Conservation (phyloP, 1,140 invertebrate genomes). For the Brachionus calyciflorus region DNA sequence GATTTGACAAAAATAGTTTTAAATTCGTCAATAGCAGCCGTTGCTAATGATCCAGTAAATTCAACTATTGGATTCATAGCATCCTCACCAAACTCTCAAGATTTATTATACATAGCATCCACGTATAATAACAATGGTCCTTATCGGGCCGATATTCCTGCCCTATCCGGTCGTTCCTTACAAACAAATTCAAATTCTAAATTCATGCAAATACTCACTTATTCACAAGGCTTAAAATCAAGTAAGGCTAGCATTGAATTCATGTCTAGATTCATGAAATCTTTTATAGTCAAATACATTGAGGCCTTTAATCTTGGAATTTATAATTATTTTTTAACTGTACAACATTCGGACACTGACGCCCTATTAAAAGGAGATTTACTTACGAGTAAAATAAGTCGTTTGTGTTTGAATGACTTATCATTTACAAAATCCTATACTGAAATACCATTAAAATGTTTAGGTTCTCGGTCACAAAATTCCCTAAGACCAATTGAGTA, state of each 20-base stretch:
- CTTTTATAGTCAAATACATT: constrained; percentile 25
- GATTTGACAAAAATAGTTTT: neutral
- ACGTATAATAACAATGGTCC: constrained; percentile 24
- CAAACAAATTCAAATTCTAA: neutral
- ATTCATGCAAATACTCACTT: constrained; percentile 15
- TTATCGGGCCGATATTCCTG: constrained; percentile 16
- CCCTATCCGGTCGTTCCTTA: constrained; percentile 4
- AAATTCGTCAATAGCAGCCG: neutral
- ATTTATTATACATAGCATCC: neutral
- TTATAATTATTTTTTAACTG: constrained; percentile 25
- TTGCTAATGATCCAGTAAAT: constrained; percentile 1
- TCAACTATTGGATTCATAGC: constrained; percentile 21
- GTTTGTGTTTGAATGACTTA: constrained; percentile 34
- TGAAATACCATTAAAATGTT: constrained; percentile 25
- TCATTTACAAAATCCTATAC: constrained; percentile 33
- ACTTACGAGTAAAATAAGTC: neutral
- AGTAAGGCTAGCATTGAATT: constrained; percentile 42
- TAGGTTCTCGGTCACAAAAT: neutral
- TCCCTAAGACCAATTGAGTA: neutral
- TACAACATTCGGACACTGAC: constrained; percentile 29
- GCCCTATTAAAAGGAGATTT: neutral
- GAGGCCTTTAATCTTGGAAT: constrained; percentile 27
- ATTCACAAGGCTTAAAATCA: constrained; percentile 22
- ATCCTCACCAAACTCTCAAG: constrained; percentile 13
- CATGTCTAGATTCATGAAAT: constrained; percentile 17